Evolutionary conservation across 1,140 invertebrate species (phyloP).

Genomic region (Aphelinus atriplicis): DNA sequence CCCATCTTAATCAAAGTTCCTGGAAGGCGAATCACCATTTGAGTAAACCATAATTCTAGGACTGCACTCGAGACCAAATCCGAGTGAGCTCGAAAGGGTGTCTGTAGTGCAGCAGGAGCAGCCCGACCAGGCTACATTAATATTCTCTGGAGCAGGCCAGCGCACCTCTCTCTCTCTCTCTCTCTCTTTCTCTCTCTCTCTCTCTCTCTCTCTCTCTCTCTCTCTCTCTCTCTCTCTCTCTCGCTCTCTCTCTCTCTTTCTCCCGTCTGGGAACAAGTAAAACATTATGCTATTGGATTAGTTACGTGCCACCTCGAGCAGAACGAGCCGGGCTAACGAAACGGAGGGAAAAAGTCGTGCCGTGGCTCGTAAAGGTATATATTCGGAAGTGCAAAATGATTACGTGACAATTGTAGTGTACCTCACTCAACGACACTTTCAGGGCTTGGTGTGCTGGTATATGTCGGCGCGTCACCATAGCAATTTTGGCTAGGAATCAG

Average conservation of each 20-base stretch:
- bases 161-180: conserved; percentile 24
- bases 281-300: too few relatives aligned
- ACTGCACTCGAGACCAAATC: too few relatives aligned
- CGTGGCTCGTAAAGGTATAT: too few relatives aligned
- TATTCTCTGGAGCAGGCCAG: background rate
- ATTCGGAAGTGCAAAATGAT: conserved; percentile 44
- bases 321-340: too few relatives aligned
- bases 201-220: conserved; percentile 16
- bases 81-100: too few relatives aligned
- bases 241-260: conserved; percentile 23
- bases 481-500: conserved; percentile 40
- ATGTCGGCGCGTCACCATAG: background rate
- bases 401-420: conserved; percentile 46
- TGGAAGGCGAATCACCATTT: too few relatives aligned
- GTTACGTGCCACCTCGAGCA: too few relatives aligned
- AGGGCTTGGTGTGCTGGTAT: conserved; percentile 38
- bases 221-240: conserved; percentile 27
- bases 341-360: too few relatives aligned
- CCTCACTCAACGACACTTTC: conserved; percentile 38
- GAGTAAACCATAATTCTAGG: too few relatives aligned
- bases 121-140: too few relatives aligned
- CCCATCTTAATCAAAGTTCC: too few relatives aligned
- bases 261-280: conserved; percentile 29
- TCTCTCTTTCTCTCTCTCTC: conserved; percentile 26
- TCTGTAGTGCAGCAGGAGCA: too few relatives aligned